Evolutionary conservation across 2,113 vertebrate genomes (phyloP).

Genomic region (Polypterus bichir): DNA sequence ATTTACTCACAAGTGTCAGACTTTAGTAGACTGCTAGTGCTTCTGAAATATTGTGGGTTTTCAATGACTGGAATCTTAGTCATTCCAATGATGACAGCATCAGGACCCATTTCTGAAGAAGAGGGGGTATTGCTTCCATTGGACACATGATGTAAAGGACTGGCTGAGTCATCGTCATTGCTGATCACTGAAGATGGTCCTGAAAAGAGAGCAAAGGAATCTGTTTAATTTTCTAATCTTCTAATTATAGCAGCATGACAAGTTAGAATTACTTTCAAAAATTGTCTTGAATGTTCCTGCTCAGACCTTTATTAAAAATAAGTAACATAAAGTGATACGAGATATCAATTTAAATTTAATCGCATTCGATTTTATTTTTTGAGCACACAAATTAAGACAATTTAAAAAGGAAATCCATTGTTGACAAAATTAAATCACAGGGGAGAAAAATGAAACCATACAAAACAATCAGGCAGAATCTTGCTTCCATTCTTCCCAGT

Average conservation of each 20-base stretch:
- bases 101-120: slow-evolving; percentile 82
- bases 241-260: background rate
- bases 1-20: slow-evolving; percentile 84
- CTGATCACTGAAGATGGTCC: slow-evolving; percentile 91
- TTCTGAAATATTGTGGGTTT: slow-evolving; percentile 93
- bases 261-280: too few relatives aligned
- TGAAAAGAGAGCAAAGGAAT: slow-evolving; percentile 26
- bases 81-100: slow-evolving; percentile 90
- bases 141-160: slow-evolving; percentile 88
- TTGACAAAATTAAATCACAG: too few relatives aligned
- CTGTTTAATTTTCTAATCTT: background rate
- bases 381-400: too few relatives aligned
- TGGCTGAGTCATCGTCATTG: slow-evolving; percentile 85
- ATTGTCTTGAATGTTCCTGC: too few relatives aligned
- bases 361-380: too few relatives aligned
- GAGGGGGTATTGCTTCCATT: slow-evolving; percentile 89
- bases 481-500: too few relatives aligned
- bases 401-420: too few relatives aligned
- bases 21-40: slow-evolving; percentile 83
- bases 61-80: slow-evolving; percentile 93
- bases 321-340: too few relatives aligned
- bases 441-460: too few relatives aligned
- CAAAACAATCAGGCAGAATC: too few relatives aligned
- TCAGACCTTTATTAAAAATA: too few relatives aligned
- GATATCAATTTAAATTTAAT: too few relatives aligned